These are phyloP conservation scores for Phrynocephalus versicolor DNA, from an alignment of 2,113 vertebrate species.

Conservation along the genomic window DNA sequence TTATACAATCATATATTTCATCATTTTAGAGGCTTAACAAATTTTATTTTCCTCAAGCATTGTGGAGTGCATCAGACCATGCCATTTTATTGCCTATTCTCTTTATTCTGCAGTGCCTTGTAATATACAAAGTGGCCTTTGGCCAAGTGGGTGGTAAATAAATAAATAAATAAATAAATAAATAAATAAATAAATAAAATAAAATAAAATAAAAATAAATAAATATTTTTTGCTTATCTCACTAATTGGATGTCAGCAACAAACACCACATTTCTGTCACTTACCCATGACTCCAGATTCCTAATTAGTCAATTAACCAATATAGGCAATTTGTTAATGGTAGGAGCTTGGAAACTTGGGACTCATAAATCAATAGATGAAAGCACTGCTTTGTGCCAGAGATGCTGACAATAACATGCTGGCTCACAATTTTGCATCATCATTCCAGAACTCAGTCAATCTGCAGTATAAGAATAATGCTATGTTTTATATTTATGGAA, in stretches of 20 bases:
- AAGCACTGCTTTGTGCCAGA: neutral
- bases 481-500: slow-evolving; percentile 6
- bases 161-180: too few relatives aligned
- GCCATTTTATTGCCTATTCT: too few relatives aligned
- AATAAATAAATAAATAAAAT: too few relatives aligned
- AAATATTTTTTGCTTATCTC: too few relatives aligned
- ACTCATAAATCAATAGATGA: neutral
- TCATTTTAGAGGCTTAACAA: too few relatives aligned
- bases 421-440: neutral
- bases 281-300: neutral
- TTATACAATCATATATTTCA: too few relatives aligned
- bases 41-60: too few relatives aligned
- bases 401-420: neutral
- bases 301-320: neutral
- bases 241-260: neutral
- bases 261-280: neutral
- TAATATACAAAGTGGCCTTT: too few relatives aligned
- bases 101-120: too few relatives aligned
- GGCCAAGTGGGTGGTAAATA: too few relatives aligned
- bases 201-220: too few relatives aligned
- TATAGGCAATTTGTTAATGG: neutral
- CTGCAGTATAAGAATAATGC: neutral
- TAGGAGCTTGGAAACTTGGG: neutral
- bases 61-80: too few relatives aligned
- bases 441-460: neutral